These are phyloP conservation scores for Progne subis DNA, from an alignment of 2,113 vertebrate genomes.

Conservation along the genomic window DNA sequence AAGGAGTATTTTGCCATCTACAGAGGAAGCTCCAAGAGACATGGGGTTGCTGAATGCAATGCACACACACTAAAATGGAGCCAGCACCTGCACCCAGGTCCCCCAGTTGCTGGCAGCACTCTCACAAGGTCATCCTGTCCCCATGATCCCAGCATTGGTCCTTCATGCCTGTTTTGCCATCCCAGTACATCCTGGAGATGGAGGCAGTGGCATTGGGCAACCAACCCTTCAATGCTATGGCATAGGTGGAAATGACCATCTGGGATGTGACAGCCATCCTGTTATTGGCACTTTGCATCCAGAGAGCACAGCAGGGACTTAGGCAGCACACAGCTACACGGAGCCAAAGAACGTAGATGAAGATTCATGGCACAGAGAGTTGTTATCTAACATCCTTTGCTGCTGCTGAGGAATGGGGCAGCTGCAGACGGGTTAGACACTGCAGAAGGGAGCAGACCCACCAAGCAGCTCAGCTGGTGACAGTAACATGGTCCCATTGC, in stretches of 20 bases:
- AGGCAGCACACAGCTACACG: not conserved
- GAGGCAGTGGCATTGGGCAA: not conserved
- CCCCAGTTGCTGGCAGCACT: not conserved
- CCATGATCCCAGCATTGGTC: not conserved
- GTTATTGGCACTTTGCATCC: not conserved
- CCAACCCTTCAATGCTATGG: not conserved
- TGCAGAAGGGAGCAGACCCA: not conserved
- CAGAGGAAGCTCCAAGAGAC: not conserved
- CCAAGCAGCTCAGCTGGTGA: not conserved
- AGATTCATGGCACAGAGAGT: not conserved
- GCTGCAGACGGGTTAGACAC: not conserved
- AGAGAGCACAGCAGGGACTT: not conserved
- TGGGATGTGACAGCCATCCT: not conserved
- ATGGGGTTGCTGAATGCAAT: not conserved
- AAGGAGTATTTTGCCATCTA: not conserved
- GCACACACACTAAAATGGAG: not conserved
- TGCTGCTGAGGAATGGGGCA: not conserved
- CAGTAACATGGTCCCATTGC: not conserved
- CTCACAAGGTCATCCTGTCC: not conserved
- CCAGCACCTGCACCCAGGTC: not conserved
- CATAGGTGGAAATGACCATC: accelerated
- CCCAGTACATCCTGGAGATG: not conserved
- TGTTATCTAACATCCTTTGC: not conserved
- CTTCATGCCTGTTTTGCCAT: not conserved
- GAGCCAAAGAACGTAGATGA: not conserved